Base-by-base conservation (phyloP, 2,888 invertebrate genomes). In the Alsophila aescularia region DNA sequence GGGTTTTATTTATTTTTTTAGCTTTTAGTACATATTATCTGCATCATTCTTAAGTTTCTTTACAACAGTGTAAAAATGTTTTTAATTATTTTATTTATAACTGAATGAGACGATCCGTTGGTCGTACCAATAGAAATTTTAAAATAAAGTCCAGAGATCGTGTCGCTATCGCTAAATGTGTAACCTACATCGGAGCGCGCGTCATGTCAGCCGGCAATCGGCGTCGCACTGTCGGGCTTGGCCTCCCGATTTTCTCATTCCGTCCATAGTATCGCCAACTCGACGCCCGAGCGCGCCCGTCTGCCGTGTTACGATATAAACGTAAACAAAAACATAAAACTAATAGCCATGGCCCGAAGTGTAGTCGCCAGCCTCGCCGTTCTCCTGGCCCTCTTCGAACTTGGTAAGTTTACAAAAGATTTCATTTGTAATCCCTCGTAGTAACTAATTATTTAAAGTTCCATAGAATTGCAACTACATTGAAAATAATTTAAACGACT, bases 321-420 rank as follows among this genome's bases (percentile, higher is more conserved):
- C 62, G 58, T 51, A 69, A 69, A 60, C 67, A 56, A 64, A 56
- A 45, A 52, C 41, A 52, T 60, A 63, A 67, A 60, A 82, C n/a
- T n/a, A n/a, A n/a, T n/a, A n/a, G n/a, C 66, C 69, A 88, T 86
- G 87, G 82, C 81, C 62, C 81, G 83, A 69, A 81, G 74, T 78
- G 81, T 74, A 69, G 79, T 75, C 45, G 69, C 86, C 52, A 80
- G 77, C 69, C 60, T 90, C 45, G 84, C 79, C 58, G 75, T 88
- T 40, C 65, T 90, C 36, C 66, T 90, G 70, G 87, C 90, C 13
- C 69, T 86, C 36, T 72, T 90, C 40, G 84, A 89, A 73, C 70
- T 86, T 43, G 90, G 90, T 90, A 81, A 32, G 90, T 83, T 49
- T 8, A 41, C 39, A n/a, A n/a, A n/a, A n/a, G n/a, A n/a, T n/a